Percentiles rank a stretch among this genome's conserved stretches.
Evolutionary conservation across 2,888 invertebrate genomes (phyloP).

Genomic region (Orchesella flavescens): DNA sequence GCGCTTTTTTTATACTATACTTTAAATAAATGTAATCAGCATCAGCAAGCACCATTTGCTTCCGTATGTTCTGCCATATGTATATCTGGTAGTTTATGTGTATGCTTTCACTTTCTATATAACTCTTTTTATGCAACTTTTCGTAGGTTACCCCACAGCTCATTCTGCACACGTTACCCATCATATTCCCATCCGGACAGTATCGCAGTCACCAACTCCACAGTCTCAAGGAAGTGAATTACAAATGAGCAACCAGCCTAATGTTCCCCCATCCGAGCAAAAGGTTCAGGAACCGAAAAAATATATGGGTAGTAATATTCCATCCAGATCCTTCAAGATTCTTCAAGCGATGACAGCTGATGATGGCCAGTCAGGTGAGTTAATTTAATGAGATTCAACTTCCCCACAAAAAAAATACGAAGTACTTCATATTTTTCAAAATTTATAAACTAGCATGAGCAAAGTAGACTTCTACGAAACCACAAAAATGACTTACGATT

Average conservation of each 20-base stretch:
- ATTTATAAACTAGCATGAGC: background rate
- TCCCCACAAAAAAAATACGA: background rate
- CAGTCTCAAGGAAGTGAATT: slow-evolving; percentile 59
- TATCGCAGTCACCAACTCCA: slow-evolving; percentile 63
- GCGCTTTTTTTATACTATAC: background rate
- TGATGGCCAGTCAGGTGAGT: slow-evolving; percentile 75
- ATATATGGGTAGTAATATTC: slow-evolving; percentile 86
- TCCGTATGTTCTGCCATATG: too few species aligned
- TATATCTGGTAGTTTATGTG: too few species aligned
- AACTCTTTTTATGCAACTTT: background rate
- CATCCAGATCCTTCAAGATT: slow-evolving; percentile 86
- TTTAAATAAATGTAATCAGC: too few species aligned
- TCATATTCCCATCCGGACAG: slow-evolving; percentile 70
- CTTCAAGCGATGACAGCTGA: slow-evolving; percentile 86
- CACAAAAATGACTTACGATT: too few species aligned
- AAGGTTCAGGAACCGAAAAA: slow-evolving; percentile 81
- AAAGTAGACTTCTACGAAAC: background rate
- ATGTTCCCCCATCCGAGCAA: slow-evolving; percentile 81
- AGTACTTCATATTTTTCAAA: background rate
- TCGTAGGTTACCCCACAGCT: slow-evolving; percentile 45
- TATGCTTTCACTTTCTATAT: background rate
- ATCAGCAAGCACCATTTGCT: too few species aligned
- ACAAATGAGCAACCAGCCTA: slow-evolving; percentile 34
- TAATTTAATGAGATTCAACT: slow-evolving; percentile 50
- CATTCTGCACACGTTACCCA: slow-evolving; percentile 57